These are phyloP conservation scores for Drosophila kuntzei DNA, from an alignment of 2,888 invertebrate species.

Conservation along the genomic window DNA sequence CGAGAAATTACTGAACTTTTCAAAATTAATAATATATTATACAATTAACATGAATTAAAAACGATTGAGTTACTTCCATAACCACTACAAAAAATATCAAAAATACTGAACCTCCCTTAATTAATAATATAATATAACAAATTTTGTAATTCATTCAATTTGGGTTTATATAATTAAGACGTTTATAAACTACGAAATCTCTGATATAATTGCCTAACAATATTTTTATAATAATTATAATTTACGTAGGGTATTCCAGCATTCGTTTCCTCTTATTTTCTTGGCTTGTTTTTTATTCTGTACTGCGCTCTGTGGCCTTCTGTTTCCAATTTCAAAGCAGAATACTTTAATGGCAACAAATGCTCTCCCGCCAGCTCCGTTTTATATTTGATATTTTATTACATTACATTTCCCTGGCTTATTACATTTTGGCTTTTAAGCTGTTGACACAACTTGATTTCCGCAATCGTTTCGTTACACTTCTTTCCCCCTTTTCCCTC, in stretches of 20 bases:
- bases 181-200: too few relatives aligned
- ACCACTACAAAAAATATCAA: too few relatives aligned
- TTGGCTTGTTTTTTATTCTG: constrained; percentile 8
- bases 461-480: constrained; percentile 56
- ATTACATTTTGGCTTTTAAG: constrained; percentile 81
- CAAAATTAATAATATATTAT: too few relatives aligned
- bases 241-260: constrained; percentile 5
- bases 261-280: constrained; percentile 2
- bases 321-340: constrained; percentile 66
- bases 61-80: too few relatives aligned
- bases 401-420: constrained; percentile 81
- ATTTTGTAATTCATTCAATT: too few relatives aligned
- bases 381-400: constrained; percentile 79
- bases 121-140: too few relatives aligned
- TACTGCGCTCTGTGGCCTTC: constrained; percentile 3
- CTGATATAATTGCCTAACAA: not conserved
- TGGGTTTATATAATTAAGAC: too few relatives aligned
- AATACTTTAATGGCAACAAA: constrained; percentile 74
- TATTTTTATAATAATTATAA: not conserved
- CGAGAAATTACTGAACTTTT: too few relatives aligned
- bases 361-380: constrained; percentile 60
- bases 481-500: not conserved
- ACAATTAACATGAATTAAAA: too few relatives aligned
- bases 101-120: too few relatives aligned
- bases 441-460: constrained; percentile 81